A percentile compares a stretch with the other conserved stretches of the same genome.
Evolutionary conservation across 2,797 vertebrate species (phyloP).

Genomic region (Anguilla megastoma): DNA sequence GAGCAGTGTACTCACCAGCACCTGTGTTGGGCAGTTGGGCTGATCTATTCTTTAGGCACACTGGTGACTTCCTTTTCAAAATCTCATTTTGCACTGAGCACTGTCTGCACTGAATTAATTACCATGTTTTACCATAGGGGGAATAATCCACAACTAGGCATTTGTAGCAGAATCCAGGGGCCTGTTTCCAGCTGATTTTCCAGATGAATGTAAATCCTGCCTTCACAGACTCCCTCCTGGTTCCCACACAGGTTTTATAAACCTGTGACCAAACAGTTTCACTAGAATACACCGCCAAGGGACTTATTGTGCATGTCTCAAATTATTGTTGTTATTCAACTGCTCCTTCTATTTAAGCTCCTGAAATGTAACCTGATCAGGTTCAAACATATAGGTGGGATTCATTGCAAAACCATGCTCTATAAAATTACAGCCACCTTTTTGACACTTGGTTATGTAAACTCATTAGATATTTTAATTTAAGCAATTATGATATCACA

Average conservation of each 20-base stretch:
- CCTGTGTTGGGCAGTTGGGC: constrained; percentile 13
- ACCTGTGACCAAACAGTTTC: neutral
- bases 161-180: neutral
- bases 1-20: constrained; percentile 35
- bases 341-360: neutral
- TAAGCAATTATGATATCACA: neutral
- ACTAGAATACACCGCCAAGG: neutral
- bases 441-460: neutral
- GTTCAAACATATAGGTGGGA: neutral
- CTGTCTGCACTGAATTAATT: neutral
- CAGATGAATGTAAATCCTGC: neutral
- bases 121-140: neutral
- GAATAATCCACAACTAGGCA: neutral
- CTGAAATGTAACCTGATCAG: no score
- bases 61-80: neutral
- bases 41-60: neutral
- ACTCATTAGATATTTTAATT: neutral
- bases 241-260: neutral
- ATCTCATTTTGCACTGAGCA: neutral
- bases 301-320: neutral
- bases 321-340: neutral
- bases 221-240: neutral
- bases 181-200: neutral
- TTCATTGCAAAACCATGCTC: neutral
- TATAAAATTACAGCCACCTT: neutral